Percentiles rank a stretch among this genome's conserved stretches.
These are phyloP conservation scores for Lepidocyrtoides sp. DNA, from an alignment of 2,888 invertebrate genomes.

Conservation along the genomic window DNA sequence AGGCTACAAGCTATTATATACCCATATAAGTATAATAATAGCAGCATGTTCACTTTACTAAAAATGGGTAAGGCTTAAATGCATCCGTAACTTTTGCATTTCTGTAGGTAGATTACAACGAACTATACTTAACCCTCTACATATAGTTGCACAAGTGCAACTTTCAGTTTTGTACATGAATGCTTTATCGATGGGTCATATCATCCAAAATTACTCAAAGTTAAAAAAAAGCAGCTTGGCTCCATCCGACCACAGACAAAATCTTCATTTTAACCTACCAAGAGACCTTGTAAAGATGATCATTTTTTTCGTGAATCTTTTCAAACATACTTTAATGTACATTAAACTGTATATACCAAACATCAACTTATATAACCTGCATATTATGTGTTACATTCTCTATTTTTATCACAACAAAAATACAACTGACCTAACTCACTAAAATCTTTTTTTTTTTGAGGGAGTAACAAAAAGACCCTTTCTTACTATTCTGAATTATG, in stretches of 20 bases:
- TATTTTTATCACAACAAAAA: conserved; percentile 21
- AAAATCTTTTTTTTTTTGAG: conserved; percentile 52
- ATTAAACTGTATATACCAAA: too few species aligned
- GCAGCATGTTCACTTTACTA: too few species aligned
- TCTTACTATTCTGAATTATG: conserved; percentile 71
- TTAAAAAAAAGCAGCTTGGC: conserved; percentile 29
- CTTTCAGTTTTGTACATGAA: too few species aligned
- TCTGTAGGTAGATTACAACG: background rate
- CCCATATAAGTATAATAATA: too few species aligned
- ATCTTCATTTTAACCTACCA: background rate
- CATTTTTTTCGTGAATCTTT: conserved; percentile 46
- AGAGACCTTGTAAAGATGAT: conserved; percentile 19
- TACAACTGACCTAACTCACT: conserved; percentile 71
- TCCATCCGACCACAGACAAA: conserved; percentile 28
- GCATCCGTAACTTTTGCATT: conserved; percentile 29
- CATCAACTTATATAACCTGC: background rate
- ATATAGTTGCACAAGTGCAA: too few species aligned
- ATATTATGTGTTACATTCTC: background rate
- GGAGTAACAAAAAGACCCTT: conserved; percentile 58
- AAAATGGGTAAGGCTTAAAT: background rate
- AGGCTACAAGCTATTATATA: too few species aligned
- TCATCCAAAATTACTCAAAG: conserved; percentile 30
- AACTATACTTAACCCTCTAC: too few species aligned
- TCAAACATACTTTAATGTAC: too few species aligned
- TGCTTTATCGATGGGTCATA: too few species aligned